Conservation (phyloP, 2,888 invertebrate species). For the Cylloceria caligata region DNA sequence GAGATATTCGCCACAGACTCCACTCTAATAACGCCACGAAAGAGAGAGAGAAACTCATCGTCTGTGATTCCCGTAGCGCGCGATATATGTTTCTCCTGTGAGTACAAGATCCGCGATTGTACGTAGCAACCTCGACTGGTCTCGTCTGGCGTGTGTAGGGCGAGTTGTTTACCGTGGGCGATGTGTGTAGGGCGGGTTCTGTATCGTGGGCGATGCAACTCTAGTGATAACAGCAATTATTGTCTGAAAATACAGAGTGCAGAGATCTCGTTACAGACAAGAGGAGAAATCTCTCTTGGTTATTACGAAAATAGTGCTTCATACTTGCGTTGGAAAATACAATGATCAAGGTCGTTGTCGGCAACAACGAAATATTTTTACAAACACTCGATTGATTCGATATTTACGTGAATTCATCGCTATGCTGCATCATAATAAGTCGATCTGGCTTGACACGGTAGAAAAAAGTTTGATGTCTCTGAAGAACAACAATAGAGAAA, state of each 20-base stretch:
- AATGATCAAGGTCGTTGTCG: background rate
- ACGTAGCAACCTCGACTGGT: background rate
- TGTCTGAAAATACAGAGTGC: background rate
- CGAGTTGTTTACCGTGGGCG: conserved; percentile 12
- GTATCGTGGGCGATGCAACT: conserved; percentile 5
- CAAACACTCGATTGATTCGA: background rate
- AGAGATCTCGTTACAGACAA: background rate
- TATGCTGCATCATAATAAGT: background rate
- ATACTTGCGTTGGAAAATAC: background rate
- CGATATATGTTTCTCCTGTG: conserved; percentile 1
- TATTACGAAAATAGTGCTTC: background rate
- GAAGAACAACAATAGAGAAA: background rate
- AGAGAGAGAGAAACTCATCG: background rate
- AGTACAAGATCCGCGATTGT: background rate
- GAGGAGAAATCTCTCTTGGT: background rate
- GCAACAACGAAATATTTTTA: background rate
- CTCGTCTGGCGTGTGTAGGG: conserved; percentile 6
- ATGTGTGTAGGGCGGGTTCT: conserved; percentile 11
- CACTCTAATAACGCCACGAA: background rate
- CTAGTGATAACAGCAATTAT: background rate
- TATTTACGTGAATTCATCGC: background rate
- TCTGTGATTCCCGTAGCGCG: background rate
- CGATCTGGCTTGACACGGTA: background rate
- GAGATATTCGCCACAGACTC: background rate
- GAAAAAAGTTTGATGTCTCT: background rate